These are phyloP conservation scores for Epirrhoe tristata DNA, from an alignment of 2,888 invertebrate genomes.

Conservation along the genomic window DNA sequence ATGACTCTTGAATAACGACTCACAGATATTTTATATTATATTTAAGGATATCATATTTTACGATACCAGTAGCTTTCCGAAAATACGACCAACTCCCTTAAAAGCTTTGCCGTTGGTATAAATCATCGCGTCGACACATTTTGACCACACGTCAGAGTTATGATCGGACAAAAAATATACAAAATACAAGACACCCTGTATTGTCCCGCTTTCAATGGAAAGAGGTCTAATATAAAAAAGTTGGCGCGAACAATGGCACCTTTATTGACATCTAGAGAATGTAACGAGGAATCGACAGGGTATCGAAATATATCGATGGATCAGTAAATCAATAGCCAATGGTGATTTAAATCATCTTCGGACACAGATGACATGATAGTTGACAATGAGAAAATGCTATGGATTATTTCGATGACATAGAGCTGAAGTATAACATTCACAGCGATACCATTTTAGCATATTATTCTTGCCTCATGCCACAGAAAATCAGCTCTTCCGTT, in stretches of 20 bases:
- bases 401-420: too few relatives aligned
- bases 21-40: conserved; percentile 26
- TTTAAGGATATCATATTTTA: conserved; percentile 41
- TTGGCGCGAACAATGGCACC: conserved; percentile 83
- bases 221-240: conserved; percentile 74
- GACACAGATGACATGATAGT: conserved; percentile 42
- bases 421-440: too few relatives aligned
- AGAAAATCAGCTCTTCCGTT: too few relatives aligned
- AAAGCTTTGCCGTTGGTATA: conserved; percentile 63
- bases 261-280: conserved; percentile 77
- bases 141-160: conserved; percentile 81
- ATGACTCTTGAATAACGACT: not conserved
- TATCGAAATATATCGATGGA: conserved; percentile 79
- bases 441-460: too few relatives aligned
- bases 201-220: conserved; percentile 68
- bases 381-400: not conserved
- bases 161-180: conserved; percentile 64
- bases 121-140: conserved; percentile 83
- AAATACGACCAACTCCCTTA: conserved; percentile 58
- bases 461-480: too few relatives aligned
- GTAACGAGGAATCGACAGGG: conserved; percentile 73
- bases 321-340: conserved; percentile 78
- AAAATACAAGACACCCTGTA: conserved; percentile 69
- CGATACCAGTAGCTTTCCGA: conserved; percentile 42
- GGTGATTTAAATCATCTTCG: conserved; percentile 69